phyloP scores from a whole-genome alignment of 1,140 invertebrate genomes.

The Brachionus calyciflorus region DNA sequence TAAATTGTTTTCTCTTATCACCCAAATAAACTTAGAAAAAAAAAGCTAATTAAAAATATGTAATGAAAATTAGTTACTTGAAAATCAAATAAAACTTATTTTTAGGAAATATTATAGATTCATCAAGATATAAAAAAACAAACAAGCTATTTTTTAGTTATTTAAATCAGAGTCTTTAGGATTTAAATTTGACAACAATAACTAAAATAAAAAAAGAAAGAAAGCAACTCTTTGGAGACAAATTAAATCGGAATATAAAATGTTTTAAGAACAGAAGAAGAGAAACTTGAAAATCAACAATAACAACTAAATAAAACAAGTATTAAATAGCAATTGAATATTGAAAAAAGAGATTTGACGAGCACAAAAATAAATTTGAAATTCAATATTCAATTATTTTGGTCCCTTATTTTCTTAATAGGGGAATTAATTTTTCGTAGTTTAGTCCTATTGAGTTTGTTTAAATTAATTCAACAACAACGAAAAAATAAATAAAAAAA shows the following conservation, averaged over 20 bases:
- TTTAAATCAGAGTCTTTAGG: conserved; percentile 11
- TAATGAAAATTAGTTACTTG: too few species aligned
- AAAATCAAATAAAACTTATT: too few species aligned
- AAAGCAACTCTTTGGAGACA: conserved; percentile 7
- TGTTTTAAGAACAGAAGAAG: neutral
- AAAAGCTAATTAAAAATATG: too few species aligned
- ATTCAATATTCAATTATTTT: conserved; percentile 45
- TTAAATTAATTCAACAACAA: conserved; percentile 31
- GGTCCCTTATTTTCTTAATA: neutral
- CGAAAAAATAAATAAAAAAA: conserved; percentile 10
- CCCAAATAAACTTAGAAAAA: too few species aligned
- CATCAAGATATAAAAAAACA: too few species aligned
- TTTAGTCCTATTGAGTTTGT: neutral
- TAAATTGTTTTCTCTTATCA: too few species aligned
- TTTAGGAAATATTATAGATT: too few species aligned
- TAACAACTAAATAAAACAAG: conserved; percentile 4
- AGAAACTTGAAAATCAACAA: too few species aligned
- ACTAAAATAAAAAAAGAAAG: neutral
- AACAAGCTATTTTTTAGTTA: neutral
- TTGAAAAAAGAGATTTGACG: conserved; percentile 22
- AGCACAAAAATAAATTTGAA: conserved; percentile 29
- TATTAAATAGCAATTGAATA: conserved; percentile 42
- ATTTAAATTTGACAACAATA: too few species aligned
- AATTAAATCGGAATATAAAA: conserved; percentile 36
- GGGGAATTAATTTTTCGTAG: neutral